A percentile compares a stretch with the other conserved stretches of the same genome.
Evolutionary conservation across 2,797 vertebrate genomes (phyloP).

Genomic region (Acanthurus tractus): DNA sequence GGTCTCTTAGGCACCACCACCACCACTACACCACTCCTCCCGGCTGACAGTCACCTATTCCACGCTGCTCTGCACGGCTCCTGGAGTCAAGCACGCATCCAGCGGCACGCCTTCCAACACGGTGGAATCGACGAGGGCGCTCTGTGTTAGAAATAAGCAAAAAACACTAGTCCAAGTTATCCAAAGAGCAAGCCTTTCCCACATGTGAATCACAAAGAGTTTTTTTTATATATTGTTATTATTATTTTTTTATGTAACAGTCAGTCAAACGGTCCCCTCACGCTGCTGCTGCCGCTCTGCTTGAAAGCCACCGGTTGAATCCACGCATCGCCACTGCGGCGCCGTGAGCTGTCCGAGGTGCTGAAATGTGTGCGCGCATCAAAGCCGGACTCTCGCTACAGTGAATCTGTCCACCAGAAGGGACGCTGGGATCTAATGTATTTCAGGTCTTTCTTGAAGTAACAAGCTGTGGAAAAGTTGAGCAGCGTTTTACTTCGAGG

Average conservation of each 20-base stretch:
- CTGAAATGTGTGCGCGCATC: slow-evolving; percentile 67
- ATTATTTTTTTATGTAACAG: slow-evolving; percentile 17
- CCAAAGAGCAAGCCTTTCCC: slow-evolving; percentile 22
- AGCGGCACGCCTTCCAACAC: slow-evolving; percentile 72
- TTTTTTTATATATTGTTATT: not conserved
- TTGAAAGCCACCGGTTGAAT: slow-evolving; percentile 86
- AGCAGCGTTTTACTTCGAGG: not conserved
- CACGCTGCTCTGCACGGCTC: slow-evolving; percentile 58
- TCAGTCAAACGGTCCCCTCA: slow-evolving; percentile 17
- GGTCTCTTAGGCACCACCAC: slow-evolving; percentile 83
- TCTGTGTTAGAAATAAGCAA: not conserved
- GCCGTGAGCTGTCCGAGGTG: slow-evolving; percentile 77
- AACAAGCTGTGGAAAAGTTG: slow-evolving; percentile 29
- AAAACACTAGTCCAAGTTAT: slow-evolving; percentile 37
- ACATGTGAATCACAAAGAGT: slow-evolving; percentile 16
- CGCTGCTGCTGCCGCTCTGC: slow-evolving; percentile 27
- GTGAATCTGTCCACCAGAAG: not conserved
- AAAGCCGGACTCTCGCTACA: slow-evolving; percentile 34
- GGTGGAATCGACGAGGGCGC: slow-evolving; percentile 32
- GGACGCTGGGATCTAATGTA: not conserved
- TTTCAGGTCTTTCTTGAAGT: not conserved
- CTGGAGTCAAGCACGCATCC: slow-evolving; percentile 37
- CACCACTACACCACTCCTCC: slow-evolving; percentile 76
- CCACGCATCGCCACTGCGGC: slow-evolving; percentile 71
- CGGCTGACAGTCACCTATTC: slow-evolving; percentile 68